Percentiles rank a stretch among this genome's conserved stretches.
Evolutionary conservation across 2,797 vertebrate genomes (phyloP).

Genomic region (Characodon lateralis): DNA sequence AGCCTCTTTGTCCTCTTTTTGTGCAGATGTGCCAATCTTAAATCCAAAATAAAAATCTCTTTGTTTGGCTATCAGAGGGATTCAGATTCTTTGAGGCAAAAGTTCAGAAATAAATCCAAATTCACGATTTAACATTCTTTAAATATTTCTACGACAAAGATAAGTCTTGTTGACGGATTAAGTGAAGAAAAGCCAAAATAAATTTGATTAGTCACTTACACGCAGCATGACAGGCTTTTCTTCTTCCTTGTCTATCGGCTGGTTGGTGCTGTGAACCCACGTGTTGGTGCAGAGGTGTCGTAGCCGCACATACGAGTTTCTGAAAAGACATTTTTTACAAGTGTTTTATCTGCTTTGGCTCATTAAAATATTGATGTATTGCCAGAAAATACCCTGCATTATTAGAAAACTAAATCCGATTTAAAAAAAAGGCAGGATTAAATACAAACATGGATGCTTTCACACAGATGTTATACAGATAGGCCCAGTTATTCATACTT

Average conservation of each 20-base stretch:
- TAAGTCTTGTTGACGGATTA: neutral
- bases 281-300: conserved; percentile 98
- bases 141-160: neutral
- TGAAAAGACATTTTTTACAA: conserved; percentile 59
- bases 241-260: conserved; percentile 97
- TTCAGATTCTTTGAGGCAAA: neutral
- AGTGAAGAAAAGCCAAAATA: neutral
- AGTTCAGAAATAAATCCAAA: neutral
- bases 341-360: neutral
- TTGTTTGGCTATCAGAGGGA: neutral
- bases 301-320: conserved; percentile 97
- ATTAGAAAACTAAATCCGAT: no score
- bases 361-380: neutral
- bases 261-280: conserved; percentile 99
- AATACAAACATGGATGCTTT: no score
- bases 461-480: no score
- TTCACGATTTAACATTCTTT: neutral
- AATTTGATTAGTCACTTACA: conserved; percentile 76
- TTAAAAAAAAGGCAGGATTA: no score
- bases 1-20: conserved; percentile 98
- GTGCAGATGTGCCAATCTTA: conserved; percentile 95
- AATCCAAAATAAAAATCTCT: conserved; percentile 39
- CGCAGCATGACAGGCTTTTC: conserved; percentile 98
- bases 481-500: no score
- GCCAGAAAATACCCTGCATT: no score